A percentile compares a stretch with the other conserved stretches of the same genome.
Conservation (phyloP, 2,113 vertebrate genomes). For the Todiramphus saurophagus region DNA sequence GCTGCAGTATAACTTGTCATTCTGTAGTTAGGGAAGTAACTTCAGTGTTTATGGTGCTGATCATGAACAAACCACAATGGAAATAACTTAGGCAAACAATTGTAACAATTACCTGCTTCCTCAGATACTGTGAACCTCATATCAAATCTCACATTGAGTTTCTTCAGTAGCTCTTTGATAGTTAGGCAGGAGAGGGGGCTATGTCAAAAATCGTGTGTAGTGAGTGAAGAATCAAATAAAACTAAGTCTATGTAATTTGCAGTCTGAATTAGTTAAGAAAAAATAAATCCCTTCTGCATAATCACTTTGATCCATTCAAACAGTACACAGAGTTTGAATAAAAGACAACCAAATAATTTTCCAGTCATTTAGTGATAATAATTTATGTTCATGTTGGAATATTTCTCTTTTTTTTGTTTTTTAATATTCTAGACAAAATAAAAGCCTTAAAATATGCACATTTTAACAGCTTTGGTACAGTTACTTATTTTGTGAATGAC, state of each 20-base stretch:
- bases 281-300: neutral
- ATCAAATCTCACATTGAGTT: neutral
- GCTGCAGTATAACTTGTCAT: neutral
- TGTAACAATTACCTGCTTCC: neutral
- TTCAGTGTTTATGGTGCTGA: neutral
- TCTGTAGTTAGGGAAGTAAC: neutral
- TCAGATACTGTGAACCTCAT: neutral
- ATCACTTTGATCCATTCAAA: neutral
- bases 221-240: neutral
- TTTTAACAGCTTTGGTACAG: neutral
- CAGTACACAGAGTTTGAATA: neutral
- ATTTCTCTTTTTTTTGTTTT: neutral
- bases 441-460: neutral
- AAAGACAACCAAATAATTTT: neutral
- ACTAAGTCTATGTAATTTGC: neutral
- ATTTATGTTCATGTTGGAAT: neutral
- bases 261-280: neutral
- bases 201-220: neutral
- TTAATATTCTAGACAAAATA: neutral
- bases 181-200: neutral
- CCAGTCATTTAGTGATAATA: neutral
- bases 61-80: neutral
- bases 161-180: neutral
- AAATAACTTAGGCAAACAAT: neutral
- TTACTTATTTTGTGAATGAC: neutral